A percentile compares a stretch with the other conserved stretches of the same genome.
phyloP scores from a whole-genome alignment of 2,888 invertebrate species.

The Orgyia antiqua region DNA sequence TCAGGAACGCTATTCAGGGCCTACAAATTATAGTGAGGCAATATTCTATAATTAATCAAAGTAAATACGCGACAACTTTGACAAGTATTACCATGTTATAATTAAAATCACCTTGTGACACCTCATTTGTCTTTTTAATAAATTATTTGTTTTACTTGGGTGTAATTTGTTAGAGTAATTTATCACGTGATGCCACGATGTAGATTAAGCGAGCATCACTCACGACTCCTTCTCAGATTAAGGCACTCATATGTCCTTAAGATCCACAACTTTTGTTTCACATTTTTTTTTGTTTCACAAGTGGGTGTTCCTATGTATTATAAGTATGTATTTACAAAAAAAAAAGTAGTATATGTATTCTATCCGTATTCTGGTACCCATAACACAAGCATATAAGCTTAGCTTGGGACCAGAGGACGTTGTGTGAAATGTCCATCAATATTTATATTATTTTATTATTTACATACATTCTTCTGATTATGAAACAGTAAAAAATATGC shows the following conservation, averaged over 20 bases:
- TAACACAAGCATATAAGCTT: too few relatives aligned
- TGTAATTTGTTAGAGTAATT: slow-evolving; percentile 65
- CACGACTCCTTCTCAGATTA: slow-evolving; percentile 46
- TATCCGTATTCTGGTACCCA: too few relatives aligned
- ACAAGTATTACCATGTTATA: slow-evolving; percentile 40
- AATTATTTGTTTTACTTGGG: slow-evolving; percentile 64
- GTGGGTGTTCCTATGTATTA: too few relatives aligned
- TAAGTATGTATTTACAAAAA: too few relatives aligned
- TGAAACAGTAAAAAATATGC: too few relatives aligned
- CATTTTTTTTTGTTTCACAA: neutral
- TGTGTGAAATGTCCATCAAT: too few relatives aligned
- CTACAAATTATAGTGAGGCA: too few relatives aligned
- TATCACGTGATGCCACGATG: slow-evolving; percentile 52
- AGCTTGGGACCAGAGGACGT: too few relatives aligned
- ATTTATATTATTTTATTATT: too few relatives aligned
- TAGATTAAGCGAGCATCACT: slow-evolving; percentile 55
- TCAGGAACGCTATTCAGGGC: too few relatives aligned
- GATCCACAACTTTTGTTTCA: slow-evolving; percentile 9
- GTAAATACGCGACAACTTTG: slow-evolving; percentile 18
- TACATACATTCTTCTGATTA: too few relatives aligned
- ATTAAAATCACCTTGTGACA: slow-evolving; percentile 49
- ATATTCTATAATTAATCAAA: slow-evolving; percentile 14
- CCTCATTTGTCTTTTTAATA: slow-evolving; percentile 60
- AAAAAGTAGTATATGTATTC: too few relatives aligned
- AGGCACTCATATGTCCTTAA: slow-evolving; percentile 19